Base-by-base conservation (phyloP, 2,888 invertebrate genomes). In the Drosophila dives region DNA sequence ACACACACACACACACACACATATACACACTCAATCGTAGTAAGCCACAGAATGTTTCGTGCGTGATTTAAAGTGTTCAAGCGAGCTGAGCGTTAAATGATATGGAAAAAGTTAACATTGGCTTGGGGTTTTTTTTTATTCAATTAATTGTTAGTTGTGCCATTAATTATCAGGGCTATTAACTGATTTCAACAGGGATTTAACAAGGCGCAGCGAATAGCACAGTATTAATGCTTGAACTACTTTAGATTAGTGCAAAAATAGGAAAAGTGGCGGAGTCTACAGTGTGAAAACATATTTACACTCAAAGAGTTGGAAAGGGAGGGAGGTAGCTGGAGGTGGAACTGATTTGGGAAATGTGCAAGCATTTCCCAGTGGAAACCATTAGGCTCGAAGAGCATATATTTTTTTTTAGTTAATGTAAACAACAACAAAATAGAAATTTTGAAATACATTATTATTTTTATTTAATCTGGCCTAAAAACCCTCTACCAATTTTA, bases 81-180 rank as follows among this genome's bases (percentile, higher is more conserved):
- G 51, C 29, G n/a, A n/a, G 26, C 36, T 55, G 42, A 42, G 45
- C 45, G 48, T 59, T 71, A 71, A 67, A 67, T 71, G 49, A 34
- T n/a, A 50, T 67, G 67, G 49, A 67, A 67, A 67, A 71, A 23
- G 72, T 38, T 33, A 20, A 48, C 59, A 61, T 59, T 61, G 6
- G 29, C 29, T 20, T 32, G 40, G 42, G 29, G 15, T 15, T 56
- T 56, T 53, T 40, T n/a, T 20, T 20, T 26, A 38, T 34, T 56
- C 49, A 70, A 33, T 32, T 49, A 45, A n/a, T 38, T 32, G 40
- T 67, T 42, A 67, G 55, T 56, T 29, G 40, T 40, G 29, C 29
- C 29, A 42, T 56, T 56, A 55, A 56, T 56, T 56, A 56, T 15
- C 42, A 32, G 29, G 29, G 40, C 29, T 29, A 40, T 56, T 40